Conservation (phyloP, 2,888 invertebrate species). For the Eutolmus rufibarbis region DNA sequence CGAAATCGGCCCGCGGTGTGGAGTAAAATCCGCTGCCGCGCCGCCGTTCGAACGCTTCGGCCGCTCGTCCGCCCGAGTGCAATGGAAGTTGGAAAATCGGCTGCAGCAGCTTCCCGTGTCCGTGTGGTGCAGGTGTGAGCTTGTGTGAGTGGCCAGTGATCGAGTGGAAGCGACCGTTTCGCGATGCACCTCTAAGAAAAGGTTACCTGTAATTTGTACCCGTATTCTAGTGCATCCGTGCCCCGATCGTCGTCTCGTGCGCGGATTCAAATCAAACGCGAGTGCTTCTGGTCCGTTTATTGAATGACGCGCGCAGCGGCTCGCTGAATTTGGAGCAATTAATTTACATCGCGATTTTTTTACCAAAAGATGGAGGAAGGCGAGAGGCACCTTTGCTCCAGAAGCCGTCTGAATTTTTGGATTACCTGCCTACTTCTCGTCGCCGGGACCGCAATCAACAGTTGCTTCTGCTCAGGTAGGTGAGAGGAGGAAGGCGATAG, state of each 20-base stretch:
- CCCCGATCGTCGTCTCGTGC: not conserved
- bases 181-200: conserved; percentile 17
- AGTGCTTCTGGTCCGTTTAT: not conserved
- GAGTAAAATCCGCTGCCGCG: not conserved
- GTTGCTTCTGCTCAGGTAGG: conserved; percentile 29
- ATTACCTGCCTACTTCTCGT: not conserved
- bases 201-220: not conserved
- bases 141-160: conserved; percentile 11
- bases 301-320: not conserved
- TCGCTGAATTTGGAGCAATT: not conserved
- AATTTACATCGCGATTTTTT: not conserved
- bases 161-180: conserved; percentile 5
- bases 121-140: not conserved
- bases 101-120: not conserved
- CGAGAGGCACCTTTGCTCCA: not conserved
- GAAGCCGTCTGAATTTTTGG: conserved; percentile 5
- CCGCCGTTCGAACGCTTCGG: not conserved
- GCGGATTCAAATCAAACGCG: not conserved
- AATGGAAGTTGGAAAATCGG: not conserved
- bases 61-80: not conserved
- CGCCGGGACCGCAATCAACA: not conserved
- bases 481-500: not conserved
- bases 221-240: conserved; percentile 10
- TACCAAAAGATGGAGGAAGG: conserved; percentile 13
- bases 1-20: not conserved